Base-by-base conservation (phyloP, 2,113 vertebrate genomes). In the Labeo rohita region DNA sequence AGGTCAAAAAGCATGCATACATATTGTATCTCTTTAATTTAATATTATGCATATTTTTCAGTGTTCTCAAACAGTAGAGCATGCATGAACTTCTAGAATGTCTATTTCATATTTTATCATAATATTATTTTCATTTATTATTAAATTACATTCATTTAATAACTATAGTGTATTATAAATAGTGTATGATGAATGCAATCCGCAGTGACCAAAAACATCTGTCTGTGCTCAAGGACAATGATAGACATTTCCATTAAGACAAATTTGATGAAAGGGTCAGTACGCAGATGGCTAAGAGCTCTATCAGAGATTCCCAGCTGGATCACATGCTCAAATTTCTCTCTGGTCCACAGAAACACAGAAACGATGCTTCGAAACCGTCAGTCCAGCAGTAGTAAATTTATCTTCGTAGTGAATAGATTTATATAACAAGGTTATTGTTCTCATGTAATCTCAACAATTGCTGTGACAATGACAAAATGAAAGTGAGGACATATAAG, bases 271-370 rank as follows among this genome's bases (percentile, higher is more conserved):
- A 34, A 80, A 54, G 54, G 63, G 54, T 84, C 43, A 84, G 23
- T 80, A 28, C 49, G 13, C 77, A 84, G 39, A 79, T 84, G 65
- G 56, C 21, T 47, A 73, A 56, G 70, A 84, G 52, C 43, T 49
- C 68, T 45, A 70, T 8, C 45, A 54, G 82, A 65, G 8, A 80
- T 47, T 49, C 59, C 18, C 77, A 80, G 63, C 36, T 52, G 49
- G 75, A 56, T 77, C 83, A 45, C 39, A 79, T 45, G 9, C 9
- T 45, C 16, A 18, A 10, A 61, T 56, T 21, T 56, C 56, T 56
- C n/a, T 47, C 15, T n/a, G 39, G 74, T 56, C 59, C 15, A 68
- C 56, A 85, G 13, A 72, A 85, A 61, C 13, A 73, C 43, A 79
- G 50, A 9, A 61, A 80, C 5, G 8, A 8, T 15, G 39, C 1